Evolutionary conservation across 2,888 invertebrate genomes (phyloP), one percentile per base, ranked within the genome.

Genomic region (Drosophila lutescens): DNA sequence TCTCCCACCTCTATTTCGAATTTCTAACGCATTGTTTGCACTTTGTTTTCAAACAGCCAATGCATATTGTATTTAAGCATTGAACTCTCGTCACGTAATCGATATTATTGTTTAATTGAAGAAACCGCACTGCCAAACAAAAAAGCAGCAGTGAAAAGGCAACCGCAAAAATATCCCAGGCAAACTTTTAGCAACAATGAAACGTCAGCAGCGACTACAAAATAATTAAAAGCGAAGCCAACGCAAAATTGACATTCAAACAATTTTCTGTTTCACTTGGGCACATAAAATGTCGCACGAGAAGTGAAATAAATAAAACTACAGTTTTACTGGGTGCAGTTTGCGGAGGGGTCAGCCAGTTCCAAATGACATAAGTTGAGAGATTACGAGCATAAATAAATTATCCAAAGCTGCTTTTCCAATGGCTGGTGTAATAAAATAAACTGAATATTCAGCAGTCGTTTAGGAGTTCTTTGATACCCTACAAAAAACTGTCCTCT

Each of bases 21-120:
- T 36, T 69, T 51, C 30, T 32, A 46, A 46, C 61, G n/a, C 67
- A 34, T 38, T 38, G 32, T 44, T 8, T 38, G 47, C 47, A 32
- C 32, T 47, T 41, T 10, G 46, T 15, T 47, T 15, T 30, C 62
- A 61, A 61, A 62, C 63, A 51, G 20, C 30, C 10, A 36, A 26
- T 32, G 41, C 51, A 40, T 55, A 47, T 30, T 30, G 44, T 38
- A 47, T 53, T 43, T 17, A 61, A 44, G 60, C 63, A 78, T 71
- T 74, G 65, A 70, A 61, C 62, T 38, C 50, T 50, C 58, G 68
- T 82, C 81, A 81, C 88, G 88, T 88, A 85, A 82, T 76, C 70
- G 56, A 76, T 70, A 85, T 78, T 67, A 63, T 72, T 87, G 79
- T 72, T 54, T 69, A 80, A 78, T 68, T 70, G 63, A 53, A 51